A percentile compares a stretch with the other conserved stretches of the same genome.
Conservation (phyloP, 2,888 invertebrate species). For the Beris morrisii region DNA sequence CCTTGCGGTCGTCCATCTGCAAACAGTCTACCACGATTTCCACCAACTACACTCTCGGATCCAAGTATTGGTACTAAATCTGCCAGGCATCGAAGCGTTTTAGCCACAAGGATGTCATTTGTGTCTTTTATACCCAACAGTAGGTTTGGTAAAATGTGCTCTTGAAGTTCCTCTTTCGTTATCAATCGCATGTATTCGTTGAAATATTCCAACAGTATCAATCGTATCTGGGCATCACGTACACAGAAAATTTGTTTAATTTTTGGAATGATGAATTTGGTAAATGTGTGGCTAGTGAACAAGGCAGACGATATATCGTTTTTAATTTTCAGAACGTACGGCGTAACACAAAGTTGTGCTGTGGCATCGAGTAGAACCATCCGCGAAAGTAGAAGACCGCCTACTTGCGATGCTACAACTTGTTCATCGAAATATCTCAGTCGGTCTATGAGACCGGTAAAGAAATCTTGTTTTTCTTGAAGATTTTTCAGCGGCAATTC, state of each 20-base stretch:
- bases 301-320: conserved; percentile 61
- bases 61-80: conserved; percentile 84
- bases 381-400: conserved; percentile 75
- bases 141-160: conserved; percentile 82
- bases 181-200: conserved; percentile 74
- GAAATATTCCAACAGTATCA: conserved; percentile 77
- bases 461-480: conserved; percentile 76
- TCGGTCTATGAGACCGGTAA: conserved; percentile 68
- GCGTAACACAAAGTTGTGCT: conserved; percentile 63
- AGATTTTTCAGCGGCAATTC: conserved; percentile 79
- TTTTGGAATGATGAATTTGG: conserved; percentile 74
- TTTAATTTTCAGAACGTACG: conserved; percentile 59
- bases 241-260: conserved; percentile 81
- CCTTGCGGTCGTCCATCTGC: conserved; percentile 77
- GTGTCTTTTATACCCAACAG: conserved; percentile 85
- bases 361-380: conserved; percentile 82
- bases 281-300: conserved; percentile 70
- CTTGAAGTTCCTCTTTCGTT: conserved; percentile 73
- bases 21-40: conserved; percentile 78
- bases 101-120: conserved; percentile 78
- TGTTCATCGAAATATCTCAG: conserved; percentile 75
- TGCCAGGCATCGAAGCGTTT: conserved; percentile 79
- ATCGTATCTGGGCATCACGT: conserved; percentile 79
- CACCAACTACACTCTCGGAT: conserved; percentile 82
- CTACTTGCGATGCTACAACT: conserved; percentile 79